Evolutionary conservation across 1,140 invertebrate genomes (phyloP), one percentile per base, ranked within the genome.

Genomic region (Lucilia sericata): DNA sequence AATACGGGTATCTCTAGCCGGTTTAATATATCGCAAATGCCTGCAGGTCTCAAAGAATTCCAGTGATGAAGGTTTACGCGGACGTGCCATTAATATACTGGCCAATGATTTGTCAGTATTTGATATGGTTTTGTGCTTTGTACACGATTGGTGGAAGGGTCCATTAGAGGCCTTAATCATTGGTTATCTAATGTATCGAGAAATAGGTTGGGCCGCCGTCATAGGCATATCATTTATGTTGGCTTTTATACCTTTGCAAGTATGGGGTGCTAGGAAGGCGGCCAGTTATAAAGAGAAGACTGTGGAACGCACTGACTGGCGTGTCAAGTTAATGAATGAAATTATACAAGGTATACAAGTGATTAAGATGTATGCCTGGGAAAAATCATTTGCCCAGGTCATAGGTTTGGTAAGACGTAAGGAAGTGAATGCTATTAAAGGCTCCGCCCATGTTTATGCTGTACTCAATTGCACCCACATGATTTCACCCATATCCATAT

Each of bases 301-400:
- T n/a, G 55, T 60, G 5, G 55, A 93, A 25, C 88, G 92, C 17
- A 78, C 75, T 4, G 75, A 78, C 47, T 36, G 55, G 60, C 75
- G 75, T 78, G 75, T 78, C 8, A 36, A 42, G 17, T 34, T 78
- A 8, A 78, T 78, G 75, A 78, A 78, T 17, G 65, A 83, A 70
- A 49, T 83, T 25, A 36, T 83, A 42, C 25, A 30, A 60, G 95
- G 94, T 0, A 94, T 94, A 78, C 93, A 94, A 87, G 93, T 96
- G 10, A 96, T 97, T 86, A 97, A 97, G 92, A 96, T 96, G 95
- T 96, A 96, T 87, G 94, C 94, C 0, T 96, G 95, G 95, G 95
- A 96, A 88, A 94, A 94, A 85, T 94, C 94, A 1, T 96, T 96
- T 86, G 93, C 93, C 12, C 92, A 93, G 83, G 88, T 95, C 17